Evolutionary conservation across 2,113 vertebrate species (phyloP).

Genomic region (Microtus montanus): DNA sequence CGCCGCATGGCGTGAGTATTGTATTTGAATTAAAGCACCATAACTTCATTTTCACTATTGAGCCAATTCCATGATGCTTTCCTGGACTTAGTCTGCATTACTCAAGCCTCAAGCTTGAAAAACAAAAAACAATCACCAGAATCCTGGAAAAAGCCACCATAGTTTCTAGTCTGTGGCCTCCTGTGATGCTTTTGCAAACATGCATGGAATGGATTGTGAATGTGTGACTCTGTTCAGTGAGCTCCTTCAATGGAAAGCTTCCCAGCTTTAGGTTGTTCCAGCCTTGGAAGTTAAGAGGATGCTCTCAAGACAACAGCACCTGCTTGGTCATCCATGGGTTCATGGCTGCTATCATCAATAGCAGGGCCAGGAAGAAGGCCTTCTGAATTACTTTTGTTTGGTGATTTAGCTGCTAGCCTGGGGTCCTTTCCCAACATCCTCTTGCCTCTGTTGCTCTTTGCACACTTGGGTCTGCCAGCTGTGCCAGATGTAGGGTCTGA

Average conservation of each 20-base stretch:
- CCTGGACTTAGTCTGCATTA: rapidly evolving
- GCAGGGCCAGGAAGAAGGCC: background rate
- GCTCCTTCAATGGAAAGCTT: rapidly evolving
- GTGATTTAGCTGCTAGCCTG: background rate
- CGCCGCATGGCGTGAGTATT: constrained; percentile 25
- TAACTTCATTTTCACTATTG: background rate
- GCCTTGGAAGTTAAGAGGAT: background rate
- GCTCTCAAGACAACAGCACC: background rate
- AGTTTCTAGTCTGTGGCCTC: background rate
- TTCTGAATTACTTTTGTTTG: background rate
- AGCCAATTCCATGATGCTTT: rapidly evolving
- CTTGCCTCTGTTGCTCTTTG: background rate
- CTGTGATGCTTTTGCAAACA: rapidly evolving
- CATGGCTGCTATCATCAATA: background rate
- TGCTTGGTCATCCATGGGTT: rapidly evolving
- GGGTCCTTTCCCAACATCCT: rapidly evolving
- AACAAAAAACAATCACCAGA: too few relatives aligned
- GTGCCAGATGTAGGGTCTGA: rapidly evolving
- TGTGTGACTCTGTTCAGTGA: background rate
- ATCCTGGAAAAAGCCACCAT: rapidly evolving
- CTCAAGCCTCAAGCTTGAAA: background rate
- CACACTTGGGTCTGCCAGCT: rapidly evolving
- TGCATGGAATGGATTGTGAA: rapidly evolving
- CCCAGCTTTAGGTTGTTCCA: rapidly evolving
- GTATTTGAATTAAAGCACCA: background rate